Evolutionary conservation across 2,888 invertebrate genomes (phyloP), one percentile per base, ranked within the genome.

Genomic region (Agrotis ipsilon): DNA sequence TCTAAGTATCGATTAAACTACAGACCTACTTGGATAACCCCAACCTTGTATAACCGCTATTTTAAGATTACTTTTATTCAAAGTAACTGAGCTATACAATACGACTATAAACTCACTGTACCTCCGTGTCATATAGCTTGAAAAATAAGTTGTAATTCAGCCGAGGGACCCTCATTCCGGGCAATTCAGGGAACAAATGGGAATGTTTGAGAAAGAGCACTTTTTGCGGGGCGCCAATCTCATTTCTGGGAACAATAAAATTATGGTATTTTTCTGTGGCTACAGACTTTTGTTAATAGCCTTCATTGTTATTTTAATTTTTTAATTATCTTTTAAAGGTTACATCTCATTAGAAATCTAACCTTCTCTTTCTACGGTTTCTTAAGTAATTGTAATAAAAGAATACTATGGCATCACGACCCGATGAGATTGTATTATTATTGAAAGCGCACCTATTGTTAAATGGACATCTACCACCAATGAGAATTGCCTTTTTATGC

Each of bases 81-180:
- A 76, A 45, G 32, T 46, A 32, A 39, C 43, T 7, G 24, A 49
- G 45, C 24, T 21, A 39, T 48, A 39, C 27, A 43, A 21, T 61
- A 46, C n/a, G n/a, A 49, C 48, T 21, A 43, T 51, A 52, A 19
- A 49, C 27, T 32, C 78, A 72, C 82, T 85, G 81, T 86, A 90
- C 39, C 39, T 39, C 11, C 89, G 87, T 87, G 87, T 91, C 89
- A 88, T 81, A 78, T 86, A 81, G 86, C 58, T 73, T 73, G 80
- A 89, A 89, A 92, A 92, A 90, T 92, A 92, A 92, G 89, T 90
- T 89, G 89, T 92, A 90, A 90, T 88, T 86, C 87, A 86, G 83
- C 88, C 82, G 87, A 87, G 87, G 88, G 89, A 90, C 90, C 90
- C 90, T 90, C 89, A 86, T 90, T 86, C 83, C 88, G 78, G 81